These are phyloP conservation scores for Drosophila parabipectinata DNA, from an alignment of 1,140 invertebrate genomes.

Conservation along the genomic window DNA sequence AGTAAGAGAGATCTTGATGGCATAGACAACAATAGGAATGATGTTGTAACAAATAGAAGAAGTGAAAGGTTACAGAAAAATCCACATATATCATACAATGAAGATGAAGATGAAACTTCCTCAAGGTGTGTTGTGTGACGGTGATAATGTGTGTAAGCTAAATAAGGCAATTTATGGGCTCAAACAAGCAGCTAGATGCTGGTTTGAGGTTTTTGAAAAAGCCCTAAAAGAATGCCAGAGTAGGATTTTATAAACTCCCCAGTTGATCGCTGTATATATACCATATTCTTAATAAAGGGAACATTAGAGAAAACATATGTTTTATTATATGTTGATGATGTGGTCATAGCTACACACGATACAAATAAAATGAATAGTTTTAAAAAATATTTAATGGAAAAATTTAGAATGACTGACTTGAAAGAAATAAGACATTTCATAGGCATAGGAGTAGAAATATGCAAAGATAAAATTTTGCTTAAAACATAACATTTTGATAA, in stretches of 20 bases:
- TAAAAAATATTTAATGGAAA: neutral
- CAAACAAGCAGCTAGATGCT: slow-evolving; percentile 80
- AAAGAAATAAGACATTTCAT: neutral
- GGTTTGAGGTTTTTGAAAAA: slow-evolving; percentile 31
- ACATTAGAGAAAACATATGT: slow-evolving; percentile 5
- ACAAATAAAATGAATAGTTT: neutral
- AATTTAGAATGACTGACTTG: slow-evolving; percentile 1
- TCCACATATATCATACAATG: slow-evolving; percentile 17
- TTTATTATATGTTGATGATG: slow-evolving; percentile 4
- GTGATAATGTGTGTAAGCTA: slow-evolving; percentile 67
- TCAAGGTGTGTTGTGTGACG: slow-evolving; percentile 64
- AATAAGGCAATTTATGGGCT: slow-evolving; percentile 83
- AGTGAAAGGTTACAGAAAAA: slow-evolving; percentile 20
- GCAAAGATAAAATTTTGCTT: neutral
- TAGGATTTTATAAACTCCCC: slow-evolving; percentile 6
- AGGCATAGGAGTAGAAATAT: neutral
- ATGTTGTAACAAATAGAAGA: neutral
- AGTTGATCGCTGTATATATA: slow-evolving; percentile 10
- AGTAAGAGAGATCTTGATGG: neutral
- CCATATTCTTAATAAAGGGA: slow-evolving; percentile 3
- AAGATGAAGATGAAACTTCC: slow-evolving; percentile 68
- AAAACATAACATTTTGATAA: no score
- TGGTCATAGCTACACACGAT: neutral
- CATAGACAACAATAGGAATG: neutral
- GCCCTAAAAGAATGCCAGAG: slow-evolving; percentile 16